Conservation (phyloP, 2,888 invertebrate genomes). For the Polydrusus cervinus region DNA sequence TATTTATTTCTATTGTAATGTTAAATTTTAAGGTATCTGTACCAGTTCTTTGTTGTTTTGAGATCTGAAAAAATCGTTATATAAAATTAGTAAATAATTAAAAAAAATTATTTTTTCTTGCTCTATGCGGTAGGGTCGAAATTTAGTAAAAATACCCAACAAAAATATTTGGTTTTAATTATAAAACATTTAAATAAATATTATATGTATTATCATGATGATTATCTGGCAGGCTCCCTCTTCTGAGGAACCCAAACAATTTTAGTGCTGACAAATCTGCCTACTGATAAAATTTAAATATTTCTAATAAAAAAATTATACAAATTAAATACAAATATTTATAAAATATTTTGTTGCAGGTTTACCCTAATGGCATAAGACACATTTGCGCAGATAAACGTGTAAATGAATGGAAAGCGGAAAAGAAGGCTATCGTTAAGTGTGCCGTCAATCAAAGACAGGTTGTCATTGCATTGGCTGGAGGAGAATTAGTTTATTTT, state of each 20-base stretch:
- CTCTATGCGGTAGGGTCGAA: too few relatives aligned
- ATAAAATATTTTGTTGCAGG: conserved; percentile 70
- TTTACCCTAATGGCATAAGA: conserved; percentile 98
- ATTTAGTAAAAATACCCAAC: too few relatives aligned
- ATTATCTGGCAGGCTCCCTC: conserved; percentile 43
- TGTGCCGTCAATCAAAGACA: conserved; percentile 99
- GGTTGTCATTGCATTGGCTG: conserved; percentile 97
- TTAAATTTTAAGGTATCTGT: too few relatives aligned
- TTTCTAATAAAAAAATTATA: too few relatives aligned
- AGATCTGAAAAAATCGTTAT: too few relatives aligned
- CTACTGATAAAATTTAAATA: conserved; percentile 23
- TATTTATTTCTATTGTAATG: too few relatives aligned
- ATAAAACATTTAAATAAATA: too few relatives aligned
- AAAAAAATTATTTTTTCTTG: too few relatives aligned
- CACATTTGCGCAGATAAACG: conserved; percentile 98
- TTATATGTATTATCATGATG: conserved; percentile 10
- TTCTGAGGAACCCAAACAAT: conserved; percentile 41
- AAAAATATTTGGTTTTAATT: too few relatives aligned
- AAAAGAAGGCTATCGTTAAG: conserved; percentile 96
- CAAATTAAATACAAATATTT: too few relatives aligned
- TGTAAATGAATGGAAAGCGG: conserved; percentile 99
- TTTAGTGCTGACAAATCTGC: conserved; percentile 34
- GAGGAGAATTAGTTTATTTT: conserved; percentile 98
- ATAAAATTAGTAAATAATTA: too few relatives aligned
- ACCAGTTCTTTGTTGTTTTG: too few relatives aligned